Percentiles rank a stretch among this genome's conserved stretches.
These are phyloP conservation scores for Myocastor coypus DNA, from an alignment of 2,113 vertebrate genomes.

Conservation along the genomic window DNA sequence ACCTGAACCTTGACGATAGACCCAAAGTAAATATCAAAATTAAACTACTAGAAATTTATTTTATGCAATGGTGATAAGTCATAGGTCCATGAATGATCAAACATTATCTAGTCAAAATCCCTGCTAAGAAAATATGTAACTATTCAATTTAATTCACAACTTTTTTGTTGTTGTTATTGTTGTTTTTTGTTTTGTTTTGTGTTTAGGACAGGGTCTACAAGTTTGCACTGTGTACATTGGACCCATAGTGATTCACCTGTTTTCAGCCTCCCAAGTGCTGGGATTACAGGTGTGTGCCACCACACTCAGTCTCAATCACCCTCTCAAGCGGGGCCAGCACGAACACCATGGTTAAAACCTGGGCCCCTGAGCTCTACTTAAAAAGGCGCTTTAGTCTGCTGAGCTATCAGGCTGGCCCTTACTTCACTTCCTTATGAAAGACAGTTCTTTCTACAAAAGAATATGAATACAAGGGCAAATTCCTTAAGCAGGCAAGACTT, in stretches of 20 bases:
- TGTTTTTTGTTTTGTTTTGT: too few species aligned
- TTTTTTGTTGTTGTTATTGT: not conserved
- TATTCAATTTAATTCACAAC: not conserved
- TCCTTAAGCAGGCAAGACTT: not conserved
- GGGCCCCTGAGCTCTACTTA: too few species aligned
- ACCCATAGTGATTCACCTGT: too few species aligned
- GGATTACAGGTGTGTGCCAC: too few species aligned
- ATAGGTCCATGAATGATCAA: not conserved
- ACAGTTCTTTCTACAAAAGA: not conserved
- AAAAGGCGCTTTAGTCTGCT: too few species aligned
- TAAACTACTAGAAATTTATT: not conserved
- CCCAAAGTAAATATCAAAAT: slow-evolving; percentile 7
- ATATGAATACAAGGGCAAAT: not conserved
- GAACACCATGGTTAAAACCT: too few species aligned
- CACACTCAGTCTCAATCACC: too few species aligned
- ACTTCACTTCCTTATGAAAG: not conserved
- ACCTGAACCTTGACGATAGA: not conserved
- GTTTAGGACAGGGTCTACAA: too few species aligned
- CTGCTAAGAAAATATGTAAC: not conserved
- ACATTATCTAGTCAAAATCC: not conserved
- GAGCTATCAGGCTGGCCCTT: too few species aligned
- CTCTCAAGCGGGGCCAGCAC: too few species aligned
- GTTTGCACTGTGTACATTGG: too few species aligned
- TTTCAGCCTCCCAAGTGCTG: too few species aligned
- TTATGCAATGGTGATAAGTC: not conserved